Base-by-base conservation (phyloP, 2,113 vertebrate species). In the Pseudorhombus dupliciocellatus region DNA sequence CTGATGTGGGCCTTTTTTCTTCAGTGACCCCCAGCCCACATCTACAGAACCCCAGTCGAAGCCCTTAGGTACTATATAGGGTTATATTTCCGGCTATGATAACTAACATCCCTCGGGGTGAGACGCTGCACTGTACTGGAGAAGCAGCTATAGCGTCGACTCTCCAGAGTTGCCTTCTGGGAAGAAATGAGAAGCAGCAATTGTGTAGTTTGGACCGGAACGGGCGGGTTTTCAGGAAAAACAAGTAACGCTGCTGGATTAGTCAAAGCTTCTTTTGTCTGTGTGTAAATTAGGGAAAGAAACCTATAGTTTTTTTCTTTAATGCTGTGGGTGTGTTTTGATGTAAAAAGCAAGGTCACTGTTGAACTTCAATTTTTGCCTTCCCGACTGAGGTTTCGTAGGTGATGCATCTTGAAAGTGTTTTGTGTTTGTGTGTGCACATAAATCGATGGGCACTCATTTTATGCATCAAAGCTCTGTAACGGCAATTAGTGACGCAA, bases 101-200 rank as follows among this genome's bases (percentile, higher is more conserved):
- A 76, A 60, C 21, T 15, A 22, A 57, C 52, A 52, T 8, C 28
- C 75, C 62, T 18, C 5, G 61, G 52, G 73, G 28, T 70, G n/a
- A 52, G 60, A 56, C 70, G 28, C 72, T 69, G 61, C 61, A 8
- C 21, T 46, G 4, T 28, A 37, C 48, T 34, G 26, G 15, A 56
- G 40, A 12, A 74, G 31, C 59, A 69, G 69, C 75, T 80, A 53
- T 15, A 69, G 71, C 62, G 31, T 46, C 64, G 5, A 25, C 56
- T 72, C 65, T 11, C 28, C 16, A 24, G 44, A 50, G 67, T 31
- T 76, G 48, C 60, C 70, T 77, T 71, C 25, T 58, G 61, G 75
- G 53, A 1, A 68, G 56, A 54, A 78, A 80, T n/a, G 60, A 73
- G 70, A 83, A 73, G n/a, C 31, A 40, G 34, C 60, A 57, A 68